Evolutionary conservation across 2,797 vertebrate genomes (phyloP).

Genomic region (Tolypeutes matacus): DNA sequence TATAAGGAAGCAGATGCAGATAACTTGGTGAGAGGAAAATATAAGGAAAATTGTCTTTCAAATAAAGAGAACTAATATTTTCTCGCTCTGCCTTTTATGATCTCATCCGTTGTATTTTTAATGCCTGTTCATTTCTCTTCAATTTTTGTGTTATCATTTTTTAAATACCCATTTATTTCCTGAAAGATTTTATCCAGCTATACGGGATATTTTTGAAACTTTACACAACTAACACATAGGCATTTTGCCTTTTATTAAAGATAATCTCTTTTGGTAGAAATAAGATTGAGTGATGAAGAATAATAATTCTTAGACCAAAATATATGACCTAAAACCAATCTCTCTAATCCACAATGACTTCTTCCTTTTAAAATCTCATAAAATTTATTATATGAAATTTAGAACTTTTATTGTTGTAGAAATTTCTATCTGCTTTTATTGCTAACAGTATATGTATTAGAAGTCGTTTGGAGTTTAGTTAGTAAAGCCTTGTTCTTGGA

Average conservation of each 20-base stretch:
- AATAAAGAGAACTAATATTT: background rate
- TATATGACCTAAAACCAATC: background rate
- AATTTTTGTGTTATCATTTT: background rate
- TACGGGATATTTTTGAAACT: no score
- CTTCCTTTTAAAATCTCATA: background rate
- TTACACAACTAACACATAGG: background rate
- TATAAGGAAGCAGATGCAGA: no score
- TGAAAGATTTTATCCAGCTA: background rate
- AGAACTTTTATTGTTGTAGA: no score
- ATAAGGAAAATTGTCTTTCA: background rate
- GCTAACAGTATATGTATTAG: no score
- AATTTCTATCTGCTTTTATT: no score
- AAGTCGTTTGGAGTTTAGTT: no score
- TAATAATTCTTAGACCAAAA: background rate
- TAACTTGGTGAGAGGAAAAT: no score
- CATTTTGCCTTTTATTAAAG: background rate
- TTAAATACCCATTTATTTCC: background rate
- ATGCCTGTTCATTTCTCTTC: background rate
- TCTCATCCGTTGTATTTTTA: background rate
- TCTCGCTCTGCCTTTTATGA: background rate
- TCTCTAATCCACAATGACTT: background rate
- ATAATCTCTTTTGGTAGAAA: no score
- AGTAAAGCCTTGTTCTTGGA: no score
- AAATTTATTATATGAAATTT: no score
- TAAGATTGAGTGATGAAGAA: no score